phyloP scores from a whole-genome alignment of 2,113 vertebrate genomes.

The human region DNA sequence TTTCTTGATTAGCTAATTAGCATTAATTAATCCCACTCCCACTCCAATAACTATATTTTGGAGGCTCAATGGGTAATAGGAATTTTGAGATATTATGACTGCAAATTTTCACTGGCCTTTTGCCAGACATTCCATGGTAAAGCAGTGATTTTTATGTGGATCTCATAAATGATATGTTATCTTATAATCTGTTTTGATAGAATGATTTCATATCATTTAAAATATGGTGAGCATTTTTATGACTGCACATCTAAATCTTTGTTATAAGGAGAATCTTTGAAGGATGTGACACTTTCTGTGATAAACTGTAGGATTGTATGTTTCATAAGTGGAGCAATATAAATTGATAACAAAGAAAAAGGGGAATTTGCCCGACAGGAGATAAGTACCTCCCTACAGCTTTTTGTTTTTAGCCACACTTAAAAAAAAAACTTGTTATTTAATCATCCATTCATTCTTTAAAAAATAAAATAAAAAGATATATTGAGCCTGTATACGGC shows the following conservation, averaged over 20 bases:
- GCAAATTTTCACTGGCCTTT: not conserved
- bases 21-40: not conserved
- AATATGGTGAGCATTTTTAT: not conserved
- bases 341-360: not conserved
- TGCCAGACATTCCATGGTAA: conserved; percentile 12
- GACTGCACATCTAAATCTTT: not conserved
- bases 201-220: conserved; percentile 11
- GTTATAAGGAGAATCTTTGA: not conserved
- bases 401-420: conserved; percentile 32
- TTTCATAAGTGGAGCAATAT: not conserved
- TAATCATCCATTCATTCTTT: not conserved
- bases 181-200: conserved; percentile 4
- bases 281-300: not conserved
- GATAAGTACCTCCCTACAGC: not conserved
- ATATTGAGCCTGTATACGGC: not conserved
- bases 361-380: not conserved
- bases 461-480: conserved; percentile 10
- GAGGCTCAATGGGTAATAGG: not conserved
- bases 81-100: not conserved
- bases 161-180: not conserved
- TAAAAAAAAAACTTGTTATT: not conserved
- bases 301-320: not conserved
- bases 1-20: conserved; percentile 49
- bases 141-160: not conserved
- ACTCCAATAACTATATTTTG: not conserved